Conservation (phyloP, 1,140 invertebrate species). For the Radopholus similis region DNA sequence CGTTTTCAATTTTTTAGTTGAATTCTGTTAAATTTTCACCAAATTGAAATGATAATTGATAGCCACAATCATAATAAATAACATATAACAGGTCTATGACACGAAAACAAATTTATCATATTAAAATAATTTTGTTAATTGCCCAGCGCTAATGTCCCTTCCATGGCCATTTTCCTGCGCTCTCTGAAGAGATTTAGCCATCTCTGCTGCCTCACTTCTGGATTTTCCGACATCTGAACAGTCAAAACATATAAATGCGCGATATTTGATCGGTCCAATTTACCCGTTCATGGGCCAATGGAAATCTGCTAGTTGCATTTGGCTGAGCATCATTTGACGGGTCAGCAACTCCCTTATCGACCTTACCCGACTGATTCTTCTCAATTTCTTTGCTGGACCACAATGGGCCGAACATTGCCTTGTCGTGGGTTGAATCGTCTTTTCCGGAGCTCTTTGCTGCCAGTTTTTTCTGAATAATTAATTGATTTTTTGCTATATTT, state of each 20-base stretch:
- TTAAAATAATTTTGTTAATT: not conserved
- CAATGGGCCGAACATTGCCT: slow-evolving; percentile 26
- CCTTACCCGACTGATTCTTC: not conserved
- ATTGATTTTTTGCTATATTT: not conserved
- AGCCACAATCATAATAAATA: not conserved
- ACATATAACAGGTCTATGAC: not conserved
- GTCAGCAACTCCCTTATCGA: not conserved
- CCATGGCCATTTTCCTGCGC: slow-evolving; percentile 7
- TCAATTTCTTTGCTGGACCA: slow-evolving; percentile 16
- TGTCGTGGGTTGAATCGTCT: slow-evolving; percentile 3
- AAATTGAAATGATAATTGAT: not conserved
- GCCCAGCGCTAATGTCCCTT: not conserved
- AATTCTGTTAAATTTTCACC: not conserved
- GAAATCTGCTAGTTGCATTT: not conserved
- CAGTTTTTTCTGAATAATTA: not conserved
- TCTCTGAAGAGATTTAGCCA: slow-evolving; percentile 8
- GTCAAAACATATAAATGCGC: not conserved
- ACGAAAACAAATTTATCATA: not conserved
- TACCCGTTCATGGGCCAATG: slow-evolving; percentile 8
- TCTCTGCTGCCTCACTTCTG: not conserved
- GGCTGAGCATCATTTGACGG: not conserved
- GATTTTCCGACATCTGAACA: slow-evolving; percentile 5
- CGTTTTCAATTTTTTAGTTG: not conserved
- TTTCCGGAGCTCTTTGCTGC: not conserved
- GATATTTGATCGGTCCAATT: not conserved